Evolutionary conservation across 2,797 vertebrate species (phyloP), one percentile per base, ranked within the genome.

Genomic region (Mallotus villosus): DNA sequence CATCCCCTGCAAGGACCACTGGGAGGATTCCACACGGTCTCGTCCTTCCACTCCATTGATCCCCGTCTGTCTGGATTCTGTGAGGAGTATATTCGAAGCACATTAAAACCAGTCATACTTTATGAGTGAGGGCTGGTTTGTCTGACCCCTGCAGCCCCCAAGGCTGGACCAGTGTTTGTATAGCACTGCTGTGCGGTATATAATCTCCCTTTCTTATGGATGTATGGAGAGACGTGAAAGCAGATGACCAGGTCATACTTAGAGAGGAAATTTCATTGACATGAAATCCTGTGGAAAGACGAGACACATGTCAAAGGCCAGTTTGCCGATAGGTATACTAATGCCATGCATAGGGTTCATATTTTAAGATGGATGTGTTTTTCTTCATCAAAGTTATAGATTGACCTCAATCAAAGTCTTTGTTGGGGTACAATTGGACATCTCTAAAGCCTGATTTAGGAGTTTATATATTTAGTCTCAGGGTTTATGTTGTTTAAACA

Each of bases 391-490:
- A 41, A 63, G n/a, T 11, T 63, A 63, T 63, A 12, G n/a, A 63
- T 63, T 63, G 6, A 34, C 62, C 62, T n/a, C 12, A 37, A 34
- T 63, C 19, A 22, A 63, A 34, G 34, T 8, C 61, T 24, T 58
- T n/a, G 53, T 46, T 19, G 4, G 27, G 25, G 25, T 60, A 32
- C 41, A 27, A 63, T 53, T 60, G 57, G 1, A n/a, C 19, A 12
- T 62, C 32, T 51, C n/a, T 46, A 60, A 24, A 61, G 9, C 57
- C 32, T 58, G 25, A 29, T 32, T 77, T 59, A 25, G 37, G 8
- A 25, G 22, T 57, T 73, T 67, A 72, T 76, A 67, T 27, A 57
- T 72, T 63, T 25, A 17, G 46, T 74, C 72, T 74, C 63, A 58
- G 63, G 49, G 59, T 70, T n/a, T 49, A 55, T 60, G 55, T n/a